These are phyloP conservation scores for Festucalex cinctus DNA, from an alignment of 2,113 vertebrate genomes.

Conservation along the genomic window DNA sequence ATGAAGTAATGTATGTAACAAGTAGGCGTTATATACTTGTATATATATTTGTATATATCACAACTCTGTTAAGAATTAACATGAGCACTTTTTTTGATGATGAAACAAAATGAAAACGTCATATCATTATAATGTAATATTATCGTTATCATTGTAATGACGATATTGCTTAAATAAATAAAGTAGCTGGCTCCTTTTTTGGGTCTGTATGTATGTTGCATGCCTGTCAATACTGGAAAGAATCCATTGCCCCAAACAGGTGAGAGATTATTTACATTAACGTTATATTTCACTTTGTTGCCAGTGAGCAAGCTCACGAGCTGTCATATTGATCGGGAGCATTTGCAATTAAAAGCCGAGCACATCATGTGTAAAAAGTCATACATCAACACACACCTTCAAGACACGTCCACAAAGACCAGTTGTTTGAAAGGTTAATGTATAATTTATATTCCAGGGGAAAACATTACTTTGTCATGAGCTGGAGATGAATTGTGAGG, in stretches of 20 bases:
- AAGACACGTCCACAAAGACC: slow-evolving; percentile 8
- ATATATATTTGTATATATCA: too few relatives aligned
- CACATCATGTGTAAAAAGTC: slow-evolving; percentile 2
- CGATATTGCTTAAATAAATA: too few relatives aligned
- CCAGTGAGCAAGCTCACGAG: background rate
- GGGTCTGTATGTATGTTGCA: too few relatives aligned
- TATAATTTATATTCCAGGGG: slow-evolving; percentile 28
- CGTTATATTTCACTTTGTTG: slow-evolving; percentile 10
- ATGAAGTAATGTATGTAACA: background rate
- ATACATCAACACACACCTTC: slow-evolving; percentile 11
- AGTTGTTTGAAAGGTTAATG: slow-evolving; percentile 43
- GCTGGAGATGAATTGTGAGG: slow-evolving; percentile 19
- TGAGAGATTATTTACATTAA: slow-evolving; percentile 9
- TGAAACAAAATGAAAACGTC: too few relatives aligned
- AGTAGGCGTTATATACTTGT: too few relatives aligned
- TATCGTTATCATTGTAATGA: too few relatives aligned
- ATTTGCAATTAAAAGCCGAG: background rate
- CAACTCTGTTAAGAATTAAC: too few relatives aligned
- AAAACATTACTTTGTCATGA: slow-evolving; percentile 15
- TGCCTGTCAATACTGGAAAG: background rate
- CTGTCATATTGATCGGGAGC: background rate
- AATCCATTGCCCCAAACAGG: background rate
- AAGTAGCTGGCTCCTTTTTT: too few relatives aligned
- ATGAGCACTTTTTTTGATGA: too few relatives aligned
- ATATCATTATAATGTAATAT: too few relatives aligned